Evolutionary conservation across 2,888 invertebrate species (phyloP), one percentile per base, ranked within the genome.

Genomic region (Drosophila anceps): DNA sequence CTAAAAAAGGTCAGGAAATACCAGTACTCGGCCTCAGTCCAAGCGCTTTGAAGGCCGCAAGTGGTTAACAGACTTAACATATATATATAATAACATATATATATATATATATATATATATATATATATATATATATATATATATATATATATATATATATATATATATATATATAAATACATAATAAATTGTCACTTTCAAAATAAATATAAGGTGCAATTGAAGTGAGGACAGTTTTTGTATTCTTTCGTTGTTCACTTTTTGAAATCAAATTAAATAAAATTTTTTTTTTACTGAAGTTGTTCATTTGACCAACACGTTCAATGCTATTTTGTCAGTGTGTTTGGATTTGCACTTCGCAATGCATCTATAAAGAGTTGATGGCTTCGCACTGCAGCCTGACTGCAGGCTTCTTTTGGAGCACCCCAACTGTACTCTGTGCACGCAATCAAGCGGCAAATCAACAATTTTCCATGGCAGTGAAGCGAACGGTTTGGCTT

Each of bases 371-470:
- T 79, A 79, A 82, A 73, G 72, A 73, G 70, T 73, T 64, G 70
- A 87, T 84, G 80, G 73, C 44, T 64, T 53, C 33, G 58, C 67
- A 12, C 41, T 46, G n/a, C n/a, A 39, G 33, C 24, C 27, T 24
- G 15, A 7, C 24, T 13, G 20, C 51, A 27, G 63, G 29, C 53
- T 53, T 37, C 24, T 54, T 37, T 41, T 24, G 24, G 43, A 50
- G 68, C 68, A 57, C 55, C 55, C 51, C 59, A 69, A 71, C 73
- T 55, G 48, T 41, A 67, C 67, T 58, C 62, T 37, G 85, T 73
- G 89, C 86, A 86, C 90, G 88, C 86, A 90, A 87, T 87, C 90
- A 84, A 80, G 87, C 89, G 78, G 85, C 82, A 88, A 90, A 87
- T 88, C 90, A 83, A 86, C 86, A 85, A 85, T 90, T 90, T 88